Base-by-base conservation (phyloP, 2,888 invertebrate genomes). In the Baronia brevicornis region DNA sequence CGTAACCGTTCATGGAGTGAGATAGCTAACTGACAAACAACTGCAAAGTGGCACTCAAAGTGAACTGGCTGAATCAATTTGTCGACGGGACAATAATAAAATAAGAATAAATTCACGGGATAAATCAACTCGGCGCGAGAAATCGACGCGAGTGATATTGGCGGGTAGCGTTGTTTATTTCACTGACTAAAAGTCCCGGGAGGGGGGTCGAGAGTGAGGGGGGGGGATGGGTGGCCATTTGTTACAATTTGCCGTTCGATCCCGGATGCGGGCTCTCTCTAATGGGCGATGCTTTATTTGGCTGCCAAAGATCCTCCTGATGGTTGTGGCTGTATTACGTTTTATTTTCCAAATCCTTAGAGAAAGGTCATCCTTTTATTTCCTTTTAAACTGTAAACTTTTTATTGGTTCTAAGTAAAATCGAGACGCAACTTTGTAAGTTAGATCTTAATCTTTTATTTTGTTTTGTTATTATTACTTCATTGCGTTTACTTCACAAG, bases 281-380 rank as follows among this genome's bases (percentile, higher is more conserved):
- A 63, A 62, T 60, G 59, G 57, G 36, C 52, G 46, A 60, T 59
- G 55, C 54, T 65, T 63, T 64, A 58, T 59, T 60, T 54, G 50
- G 48, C 51, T 54, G 54, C 60, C 58, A 56, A 60, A 62, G 54
- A 59, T 59, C 47, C 38, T 41, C 41, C 43, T 45, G 51, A 46
- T 39, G 23, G 31, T 24, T 9, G 34, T 8, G 18, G 17, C 17
- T 23, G 22, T 17, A 22, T 6, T 8, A 24, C 12, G 14, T 27
- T 27, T 28, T 28, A 22, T 17, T 27, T 8, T 9, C 18, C 10
- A 22, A 33, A 23, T 33, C 28, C 23, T 21, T 21, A 33, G 27
- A 24, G 31, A 20, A 21, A 15, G 18, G 6, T 12, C 13, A 11
- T 20, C 4, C 5, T 27, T 33, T 27, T 27, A 17, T 33, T 26